These are phyloP conservation scores for Phenacoccus solenopsis DNA, from an alignment of 1,140 invertebrate species.

Conservation along the genomic window DNA sequence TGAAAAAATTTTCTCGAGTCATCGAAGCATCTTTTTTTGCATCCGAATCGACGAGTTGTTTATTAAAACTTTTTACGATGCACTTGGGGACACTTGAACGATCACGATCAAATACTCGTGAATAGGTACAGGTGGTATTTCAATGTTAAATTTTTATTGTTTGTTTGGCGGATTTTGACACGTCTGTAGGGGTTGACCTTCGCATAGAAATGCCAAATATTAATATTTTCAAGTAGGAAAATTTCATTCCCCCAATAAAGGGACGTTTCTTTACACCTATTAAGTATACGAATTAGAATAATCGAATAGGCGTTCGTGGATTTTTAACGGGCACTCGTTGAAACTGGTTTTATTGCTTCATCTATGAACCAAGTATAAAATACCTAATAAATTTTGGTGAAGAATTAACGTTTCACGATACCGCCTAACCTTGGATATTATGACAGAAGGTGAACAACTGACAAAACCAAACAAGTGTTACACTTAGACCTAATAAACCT, in stretches of 20 bases:
- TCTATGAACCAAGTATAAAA: not conserved
- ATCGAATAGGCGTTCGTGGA: too few relatives aligned
- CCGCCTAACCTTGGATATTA: slow-evolving; percentile 4
- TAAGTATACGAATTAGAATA: too few relatives aligned
- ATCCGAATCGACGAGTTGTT: not conserved
- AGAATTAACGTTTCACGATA: slow-evolving; percentile 9
- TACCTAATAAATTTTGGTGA: slow-evolving; percentile 9
- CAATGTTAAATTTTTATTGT: not conserved
- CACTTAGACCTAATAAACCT: not conserved
- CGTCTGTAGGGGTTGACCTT: too few relatives aligned
- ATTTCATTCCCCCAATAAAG: too few relatives aligned
- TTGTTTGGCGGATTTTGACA: not conserved
- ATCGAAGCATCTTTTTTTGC: too few relatives aligned
- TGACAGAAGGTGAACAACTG: slow-evolving; percentile 14
- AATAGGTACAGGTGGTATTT: too few relatives aligned
- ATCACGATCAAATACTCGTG: not conserved
- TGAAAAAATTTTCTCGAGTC: too few relatives aligned
- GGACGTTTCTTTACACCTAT: too few relatives aligned
- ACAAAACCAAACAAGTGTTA: slow-evolving; percentile 6
- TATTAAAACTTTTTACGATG: not conserved
- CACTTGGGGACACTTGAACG: not conserved
- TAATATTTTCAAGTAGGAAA: too few relatives aligned
- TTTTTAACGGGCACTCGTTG: too few relatives aligned
- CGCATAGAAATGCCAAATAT: too few relatives aligned
- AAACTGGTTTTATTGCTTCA: not conserved